Conservation (phyloP, 2,113 vertebrate species). For the Drymodes brunneopygia region DNA sequence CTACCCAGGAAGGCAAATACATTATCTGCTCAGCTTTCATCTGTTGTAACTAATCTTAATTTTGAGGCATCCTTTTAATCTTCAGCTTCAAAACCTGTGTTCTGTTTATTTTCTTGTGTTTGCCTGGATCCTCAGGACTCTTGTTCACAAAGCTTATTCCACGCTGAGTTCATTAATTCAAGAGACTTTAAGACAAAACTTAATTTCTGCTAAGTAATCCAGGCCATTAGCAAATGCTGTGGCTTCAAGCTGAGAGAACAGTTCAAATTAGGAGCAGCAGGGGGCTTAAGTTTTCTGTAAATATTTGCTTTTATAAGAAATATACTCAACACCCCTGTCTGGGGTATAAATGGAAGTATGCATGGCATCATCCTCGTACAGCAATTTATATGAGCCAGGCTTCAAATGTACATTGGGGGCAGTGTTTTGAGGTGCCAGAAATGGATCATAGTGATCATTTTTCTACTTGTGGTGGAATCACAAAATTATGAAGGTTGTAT, state of each 20-base stretch:
- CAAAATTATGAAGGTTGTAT: not conserved
- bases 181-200: not conserved
- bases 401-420: rapidly evolving
- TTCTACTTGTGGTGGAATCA: not conserved
- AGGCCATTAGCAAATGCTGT: not conserved
- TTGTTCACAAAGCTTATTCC: not conserved
- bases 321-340: not conserved
- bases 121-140: not conserved
- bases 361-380: not conserved
- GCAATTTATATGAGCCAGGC: not conserved
- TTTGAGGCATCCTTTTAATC: not conserved
- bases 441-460: not conserved
- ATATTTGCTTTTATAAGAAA: not conserved
- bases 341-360: not conserved
- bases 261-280: not conserved
- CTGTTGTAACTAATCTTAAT: not conserved
- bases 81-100: not conserved
- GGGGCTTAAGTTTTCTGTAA: not conserved
- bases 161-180: not conserved
- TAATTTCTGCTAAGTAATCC: not conserved
- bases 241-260: not conserved
- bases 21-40: not conserved
- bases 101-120: not conserved
- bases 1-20: not conserved
- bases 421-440: not conserved